Evolutionary conservation across 2,797 vertebrate species (phyloP), one percentile per base, ranked within the genome.

Genomic region (Scomberomorus guttatus): DNA sequence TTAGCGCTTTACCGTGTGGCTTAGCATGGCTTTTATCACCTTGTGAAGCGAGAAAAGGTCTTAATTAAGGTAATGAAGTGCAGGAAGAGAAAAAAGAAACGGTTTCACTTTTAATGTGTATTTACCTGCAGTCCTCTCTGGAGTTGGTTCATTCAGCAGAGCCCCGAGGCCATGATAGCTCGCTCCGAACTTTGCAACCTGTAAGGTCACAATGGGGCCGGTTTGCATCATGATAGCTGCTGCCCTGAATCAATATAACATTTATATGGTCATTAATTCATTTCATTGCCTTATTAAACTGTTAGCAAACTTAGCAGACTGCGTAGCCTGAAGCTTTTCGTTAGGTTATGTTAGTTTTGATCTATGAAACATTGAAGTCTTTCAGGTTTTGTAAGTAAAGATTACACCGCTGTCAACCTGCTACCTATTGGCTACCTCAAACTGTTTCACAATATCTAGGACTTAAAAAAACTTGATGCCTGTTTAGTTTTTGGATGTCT

Each of bases 141-240:
- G 91, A 24, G 94, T 90, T 2, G 94, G 92, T 69, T 96, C 95
- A 66, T 93, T 95, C 87, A 99, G 95, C 64, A 98, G 90, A n/a
- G 95, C 96, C 61, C 94, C 96, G 37, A 99, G 93, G 52, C 98
- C 97, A 77, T 98, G 96, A 76, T 95, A 97, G 87, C 96, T 96
- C 25, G 97, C 97, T 73, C 95, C 97, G 84, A 95, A 96, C 89
- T 98, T 99, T 54, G 95, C 97, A n/a, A 98, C 96, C 90, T 96
- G 94, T 44, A 99, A 91, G 2, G 95, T 97, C 72, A 99, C 97
- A 59, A 97, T 95, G 1, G 97, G 95, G 70, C 97, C 97, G 0
- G 97, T 98, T 81, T 96, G 96, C 75, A 97, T 96, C 96, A 99
- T 97, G 72, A 98, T 95, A 18, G 97, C 96, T 75, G 97, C 98